phyloP scores from a whole-genome alignment of 2,888 invertebrate genomes.

The Eubasilissa splendida region DNA sequence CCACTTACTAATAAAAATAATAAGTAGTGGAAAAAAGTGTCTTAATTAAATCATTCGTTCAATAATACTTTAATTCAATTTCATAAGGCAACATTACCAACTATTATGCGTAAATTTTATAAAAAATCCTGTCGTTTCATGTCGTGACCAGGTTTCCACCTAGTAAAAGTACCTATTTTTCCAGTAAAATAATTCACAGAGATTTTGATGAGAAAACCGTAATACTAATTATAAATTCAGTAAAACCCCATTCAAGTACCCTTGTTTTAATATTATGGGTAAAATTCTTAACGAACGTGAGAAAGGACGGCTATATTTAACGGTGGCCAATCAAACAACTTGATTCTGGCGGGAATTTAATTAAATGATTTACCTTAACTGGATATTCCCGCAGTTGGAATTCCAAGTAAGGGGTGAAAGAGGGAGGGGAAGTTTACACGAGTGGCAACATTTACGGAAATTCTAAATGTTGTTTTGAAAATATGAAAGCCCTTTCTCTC shows the following conservation, averaged over 20 bases:
- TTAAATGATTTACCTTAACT: conserved; percentile 28
- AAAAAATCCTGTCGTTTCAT: no score
- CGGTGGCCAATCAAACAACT: conserved; percentile 29
- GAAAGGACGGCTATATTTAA: neutral
- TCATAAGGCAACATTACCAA: no score
- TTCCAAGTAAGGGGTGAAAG: neutral
- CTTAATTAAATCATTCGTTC: no score
- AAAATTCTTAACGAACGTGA: conserved; percentile 11
- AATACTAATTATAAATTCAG: conserved; percentile 8
- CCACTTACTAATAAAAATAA: no score
- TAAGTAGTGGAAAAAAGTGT: no score
- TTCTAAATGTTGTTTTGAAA: neutral
- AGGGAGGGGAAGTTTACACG: neutral
- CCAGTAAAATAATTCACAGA: neutral
- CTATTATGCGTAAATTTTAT: no score
- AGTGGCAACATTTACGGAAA: conserved; percentile 14
- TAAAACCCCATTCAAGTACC: conserved; percentile 3
- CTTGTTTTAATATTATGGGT: neutral
- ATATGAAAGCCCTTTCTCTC: neutral
- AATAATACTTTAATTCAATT: no score
- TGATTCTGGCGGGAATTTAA: conserved; percentile 28
- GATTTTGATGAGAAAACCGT: no score
- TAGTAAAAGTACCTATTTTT: neutral
- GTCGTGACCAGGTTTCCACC: no score
- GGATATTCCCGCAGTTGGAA: conserved; percentile 12